Percentiles rank a stretch among this genome's conserved stretches.
These are phyloP conservation scores for Pandemis corylana DNA, from an alignment of 2,888 invertebrate species.

Conservation along the genomic window DNA sequence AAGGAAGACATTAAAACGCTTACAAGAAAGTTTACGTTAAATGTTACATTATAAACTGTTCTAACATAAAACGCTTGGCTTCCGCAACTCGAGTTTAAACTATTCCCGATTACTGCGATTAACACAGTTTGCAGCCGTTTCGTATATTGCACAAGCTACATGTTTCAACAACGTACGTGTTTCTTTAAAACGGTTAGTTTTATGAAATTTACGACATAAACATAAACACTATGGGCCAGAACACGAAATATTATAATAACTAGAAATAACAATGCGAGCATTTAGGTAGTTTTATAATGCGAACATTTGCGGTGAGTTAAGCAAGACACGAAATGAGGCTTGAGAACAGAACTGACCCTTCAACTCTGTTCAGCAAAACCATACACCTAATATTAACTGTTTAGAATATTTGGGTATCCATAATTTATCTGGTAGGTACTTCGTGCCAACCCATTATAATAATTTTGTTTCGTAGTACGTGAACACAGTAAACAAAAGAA, in stretches of 20 bases:
- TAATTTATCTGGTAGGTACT: too few species aligned
- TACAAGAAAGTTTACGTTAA: conserved; percentile 25
- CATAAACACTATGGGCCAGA: background rate
- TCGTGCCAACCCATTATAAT: too few species aligned
- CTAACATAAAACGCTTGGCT: conserved; percentile 19
- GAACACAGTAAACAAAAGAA: background rate
- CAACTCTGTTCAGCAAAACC: too few species aligned
- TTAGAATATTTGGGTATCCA: too few species aligned
- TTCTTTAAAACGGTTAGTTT: conserved; percentile 21
- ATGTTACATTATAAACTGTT: conserved; percentile 21
- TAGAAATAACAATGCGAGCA: background rate
- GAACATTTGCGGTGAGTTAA: background rate
- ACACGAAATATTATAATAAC: background rate
- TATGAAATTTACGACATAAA: conserved; percentile 16
- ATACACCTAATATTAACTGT: too few species aligned
- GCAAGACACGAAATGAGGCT: background rate
- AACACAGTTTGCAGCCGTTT: conserved; percentile 34
- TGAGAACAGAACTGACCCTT: too few species aligned
- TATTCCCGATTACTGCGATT: conserved; percentile 28
- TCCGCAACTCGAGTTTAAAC: conserved; percentile 27
- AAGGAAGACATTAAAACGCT: conserved; percentile 30
- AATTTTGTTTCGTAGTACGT: background rate
- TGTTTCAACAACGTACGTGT: conserved; percentile 36
- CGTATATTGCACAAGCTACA: conserved; percentile 32
- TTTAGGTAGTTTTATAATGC: background rate